A percentile compares a stretch with the other conserved stretches of the same genome.
phyloP scores from a whole-genome alignment of 30 jellyfish, hydroid and myxozoan genomes.

The Sanderia malayensis region DNA sequence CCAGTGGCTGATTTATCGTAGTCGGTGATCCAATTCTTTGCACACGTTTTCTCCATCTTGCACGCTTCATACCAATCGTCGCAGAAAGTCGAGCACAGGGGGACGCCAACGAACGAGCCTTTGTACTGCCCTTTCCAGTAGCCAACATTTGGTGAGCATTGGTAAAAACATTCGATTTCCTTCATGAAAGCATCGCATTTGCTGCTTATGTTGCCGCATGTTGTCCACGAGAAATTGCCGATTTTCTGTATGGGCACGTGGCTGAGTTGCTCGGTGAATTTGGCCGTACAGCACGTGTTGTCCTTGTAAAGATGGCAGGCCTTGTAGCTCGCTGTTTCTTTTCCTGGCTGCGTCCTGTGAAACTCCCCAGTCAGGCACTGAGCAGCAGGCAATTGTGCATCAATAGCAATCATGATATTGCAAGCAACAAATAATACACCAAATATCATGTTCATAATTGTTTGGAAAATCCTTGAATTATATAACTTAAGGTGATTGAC shows the following conservation, averaged over 20 bases:
- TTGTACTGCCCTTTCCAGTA: conserved; percentile 65
- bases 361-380: conserved; percentile 50
- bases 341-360: conserved; percentile 55
- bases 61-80: conserved; percentile 85
- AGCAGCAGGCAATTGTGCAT: conserved; percentile 1
- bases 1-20: conserved; percentile 10
- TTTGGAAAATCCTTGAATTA: no score
- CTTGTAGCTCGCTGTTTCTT: conserved; percentile 45
- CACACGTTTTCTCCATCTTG: conserved; percentile 55
- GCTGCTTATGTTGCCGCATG: conserved; percentile 32
- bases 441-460: no score
- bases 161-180: conserved; percentile 73
- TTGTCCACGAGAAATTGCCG: conserved; percentile 71
- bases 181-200: conserved; percentile 57
- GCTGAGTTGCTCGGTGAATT: conserved; percentile 48
- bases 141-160: conserved; percentile 81
- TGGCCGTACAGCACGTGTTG: conserved; percentile 70
- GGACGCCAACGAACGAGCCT: conserved; percentile 74
- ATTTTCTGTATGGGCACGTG: conserved; percentile 38
- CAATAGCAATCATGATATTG: neutral
- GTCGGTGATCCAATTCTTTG: conserved; percentile 70
- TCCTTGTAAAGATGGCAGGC: conserved; percentile 63
- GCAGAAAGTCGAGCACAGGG: conserved; percentile 60
- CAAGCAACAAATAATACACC: neutral
- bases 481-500: no score